phyloP scores from a whole-genome alignment of 1,140 invertebrate genomes.

The Nasonia longicornis region DNA sequence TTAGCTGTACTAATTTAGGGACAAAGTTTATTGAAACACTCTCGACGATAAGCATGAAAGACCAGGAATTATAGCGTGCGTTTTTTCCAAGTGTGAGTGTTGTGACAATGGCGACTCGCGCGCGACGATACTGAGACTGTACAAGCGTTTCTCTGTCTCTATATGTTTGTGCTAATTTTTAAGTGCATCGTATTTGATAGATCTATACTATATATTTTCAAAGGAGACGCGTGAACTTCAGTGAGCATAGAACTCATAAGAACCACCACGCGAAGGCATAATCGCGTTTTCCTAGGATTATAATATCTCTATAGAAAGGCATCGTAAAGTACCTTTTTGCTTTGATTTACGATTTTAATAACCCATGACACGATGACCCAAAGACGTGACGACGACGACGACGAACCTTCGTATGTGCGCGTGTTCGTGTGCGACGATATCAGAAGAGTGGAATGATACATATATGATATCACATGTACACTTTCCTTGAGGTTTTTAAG shows the following conservation, averaged over 20 bases:
- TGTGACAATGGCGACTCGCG: background rate
- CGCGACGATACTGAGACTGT: background rate
- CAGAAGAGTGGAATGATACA: background rate
- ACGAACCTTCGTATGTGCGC: constrained; percentile 4
- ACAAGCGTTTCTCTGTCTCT: background rate
- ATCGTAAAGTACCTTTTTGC: background rate
- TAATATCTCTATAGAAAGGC: background rate
- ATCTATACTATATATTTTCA: background rate
- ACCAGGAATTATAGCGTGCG: background rate
- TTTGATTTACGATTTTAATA: background rate
- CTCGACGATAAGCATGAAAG: background rate
- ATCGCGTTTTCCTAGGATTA: background rate
- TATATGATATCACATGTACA: background rate
- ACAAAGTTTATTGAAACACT: background rate
- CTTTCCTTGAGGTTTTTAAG: constrained; percentile 8
- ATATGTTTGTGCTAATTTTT: background rate
- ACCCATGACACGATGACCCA: constrained; percentile 21
- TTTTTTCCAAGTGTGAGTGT: background rate
- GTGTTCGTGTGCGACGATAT: background rate
- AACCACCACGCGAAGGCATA: background rate
- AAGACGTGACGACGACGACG: constrained; percentile 9
- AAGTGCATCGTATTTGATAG: background rate
- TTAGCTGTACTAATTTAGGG: background rate
- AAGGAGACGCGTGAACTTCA: background rate
- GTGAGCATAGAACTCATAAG: background rate